These are phyloP conservation scores for Lucilia cuprina DNA, from an alignment of 1,140 invertebrate species.

Conservation along the genomic window DNA sequence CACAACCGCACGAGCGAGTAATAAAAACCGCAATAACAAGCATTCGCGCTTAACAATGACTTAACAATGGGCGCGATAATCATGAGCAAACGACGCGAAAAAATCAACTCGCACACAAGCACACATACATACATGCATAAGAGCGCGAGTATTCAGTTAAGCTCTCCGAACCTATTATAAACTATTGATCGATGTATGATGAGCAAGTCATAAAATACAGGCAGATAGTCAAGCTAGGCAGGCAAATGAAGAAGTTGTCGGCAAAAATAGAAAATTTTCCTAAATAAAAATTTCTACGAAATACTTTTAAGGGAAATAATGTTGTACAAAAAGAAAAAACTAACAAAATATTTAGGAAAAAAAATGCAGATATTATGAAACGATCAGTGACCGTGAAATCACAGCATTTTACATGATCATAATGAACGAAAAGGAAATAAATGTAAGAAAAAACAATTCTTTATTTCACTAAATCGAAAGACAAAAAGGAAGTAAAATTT, in stretches of 20 bases:
- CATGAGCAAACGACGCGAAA: background rate
- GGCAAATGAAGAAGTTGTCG: background rate
- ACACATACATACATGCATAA: no score
- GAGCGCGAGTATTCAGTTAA: background rate
- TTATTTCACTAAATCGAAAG: background rate
- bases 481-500: constrained; percentile 31
- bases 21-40: constrained; percentile 38
- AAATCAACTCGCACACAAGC: background rate
- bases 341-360: constrained; percentile 17
- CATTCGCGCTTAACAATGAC: constrained; percentile 26
- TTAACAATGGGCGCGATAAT: constrained; percentile 18
- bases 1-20: constrained; percentile 34
- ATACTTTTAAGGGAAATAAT: background rate
- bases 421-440: background rate
- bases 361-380: background rate
- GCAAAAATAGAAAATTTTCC: background rate
- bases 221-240: no score
- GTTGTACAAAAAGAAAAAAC: background rate
- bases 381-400: constrained; percentile 39
- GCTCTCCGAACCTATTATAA: background rate
- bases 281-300: background rate
- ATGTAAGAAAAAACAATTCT: background rate
- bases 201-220: background rate
- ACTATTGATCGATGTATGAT: constrained; percentile 5
- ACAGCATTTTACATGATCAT: constrained; percentile 18